Percentiles rank a stretch among this genome's conserved stretches.
phyloP scores from a whole-genome alignment of 2,888 invertebrate species.

The Phorcus lineatus region DNA sequence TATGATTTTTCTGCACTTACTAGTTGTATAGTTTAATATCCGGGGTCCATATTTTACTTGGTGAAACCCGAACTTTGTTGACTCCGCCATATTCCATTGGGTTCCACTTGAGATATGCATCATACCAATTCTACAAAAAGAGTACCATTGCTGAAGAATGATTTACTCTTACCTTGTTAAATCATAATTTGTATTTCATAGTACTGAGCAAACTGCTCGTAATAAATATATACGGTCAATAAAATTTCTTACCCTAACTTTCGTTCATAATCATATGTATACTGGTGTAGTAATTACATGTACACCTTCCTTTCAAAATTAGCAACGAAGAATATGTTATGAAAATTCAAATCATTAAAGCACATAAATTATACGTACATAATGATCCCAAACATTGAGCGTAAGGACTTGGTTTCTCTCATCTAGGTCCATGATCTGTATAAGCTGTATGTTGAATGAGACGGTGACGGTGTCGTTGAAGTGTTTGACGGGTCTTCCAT shows the following conservation, averaged over 20 bases:
- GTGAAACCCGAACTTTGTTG: conserved; percentile 66
- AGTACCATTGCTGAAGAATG: not conserved
- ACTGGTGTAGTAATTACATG: too few species aligned
- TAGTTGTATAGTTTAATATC: conserved; percentile 73
- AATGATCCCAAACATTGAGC: conserved; percentile 74
- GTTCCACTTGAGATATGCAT: conserved; percentile 70
- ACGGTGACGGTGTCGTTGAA: conserved; percentile 69
- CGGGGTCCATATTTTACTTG: conserved; percentile 72
- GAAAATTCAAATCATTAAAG: too few species aligned
- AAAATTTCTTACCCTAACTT: too few species aligned
- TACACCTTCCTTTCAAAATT: too few species aligned
- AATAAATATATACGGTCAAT: too few species aligned
- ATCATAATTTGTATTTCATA: too few species aligned
- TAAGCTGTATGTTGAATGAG: conserved; percentile 71
- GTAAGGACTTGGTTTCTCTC: conserved; percentile 75
- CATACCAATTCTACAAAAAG: conserved; percentile 68
- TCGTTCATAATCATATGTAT: too few species aligned
- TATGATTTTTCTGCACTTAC: conserved; percentile 56
- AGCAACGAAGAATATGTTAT: too few species aligned
- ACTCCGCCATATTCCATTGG: conserved; percentile 67
- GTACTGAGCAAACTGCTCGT: too few species aligned
- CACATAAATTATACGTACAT: conserved; percentile 74
- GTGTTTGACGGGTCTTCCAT: conserved; percentile 71
- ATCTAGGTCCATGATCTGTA: conserved; percentile 75
- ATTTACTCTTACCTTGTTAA: too few species aligned